Evolutionary conservation across 2,888 invertebrate species (phyloP).

Genomic region (Stenodema calcarata): DNA sequence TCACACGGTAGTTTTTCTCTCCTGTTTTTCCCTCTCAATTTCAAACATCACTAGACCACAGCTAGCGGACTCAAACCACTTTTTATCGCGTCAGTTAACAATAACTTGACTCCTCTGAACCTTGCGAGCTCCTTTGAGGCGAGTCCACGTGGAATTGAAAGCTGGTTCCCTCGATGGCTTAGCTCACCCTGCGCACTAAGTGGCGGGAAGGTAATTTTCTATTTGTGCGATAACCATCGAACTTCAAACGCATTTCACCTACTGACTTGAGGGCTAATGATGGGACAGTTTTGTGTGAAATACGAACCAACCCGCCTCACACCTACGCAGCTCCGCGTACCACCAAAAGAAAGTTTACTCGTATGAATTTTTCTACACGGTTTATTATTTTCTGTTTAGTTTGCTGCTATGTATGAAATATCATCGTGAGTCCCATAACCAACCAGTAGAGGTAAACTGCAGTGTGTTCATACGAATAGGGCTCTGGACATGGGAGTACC

Average conservation of each 20-base stretch:
- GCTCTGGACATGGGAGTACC: too few relatives aligned
- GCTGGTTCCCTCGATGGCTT: background rate
- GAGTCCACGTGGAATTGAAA: background rate
- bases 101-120: background rate
- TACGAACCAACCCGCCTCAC: too few relatives aligned
- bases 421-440: too few relatives aligned
- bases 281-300: background rate
- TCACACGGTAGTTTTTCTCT: background rate
- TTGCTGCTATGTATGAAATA: too few relatives aligned
- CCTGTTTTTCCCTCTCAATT: too few relatives aligned
- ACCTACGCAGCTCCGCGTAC: too few relatives aligned
- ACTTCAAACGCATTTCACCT: background rate
- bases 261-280: background rate
- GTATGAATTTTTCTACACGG: too few relatives aligned
- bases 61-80: background rate
- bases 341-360: too few relatives aligned
- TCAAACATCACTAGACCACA: background rate
- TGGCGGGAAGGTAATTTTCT: background rate
- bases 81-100: background rate
- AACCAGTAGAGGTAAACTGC: too few relatives aligned
- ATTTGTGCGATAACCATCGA: background rate
- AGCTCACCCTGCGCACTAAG: background rate
- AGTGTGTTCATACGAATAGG: too few relatives aligned
- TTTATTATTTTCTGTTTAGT: too few relatives aligned
- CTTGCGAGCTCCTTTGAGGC: background rate